Percentiles rank a stretch among this genome's conserved stretches.
These are phyloP conservation scores for Catostylus mosaicus DNA, from an alignment of 30 jellyfish, hydroid and myxozoan genomes.

Conservation along the genomic window DNA sequence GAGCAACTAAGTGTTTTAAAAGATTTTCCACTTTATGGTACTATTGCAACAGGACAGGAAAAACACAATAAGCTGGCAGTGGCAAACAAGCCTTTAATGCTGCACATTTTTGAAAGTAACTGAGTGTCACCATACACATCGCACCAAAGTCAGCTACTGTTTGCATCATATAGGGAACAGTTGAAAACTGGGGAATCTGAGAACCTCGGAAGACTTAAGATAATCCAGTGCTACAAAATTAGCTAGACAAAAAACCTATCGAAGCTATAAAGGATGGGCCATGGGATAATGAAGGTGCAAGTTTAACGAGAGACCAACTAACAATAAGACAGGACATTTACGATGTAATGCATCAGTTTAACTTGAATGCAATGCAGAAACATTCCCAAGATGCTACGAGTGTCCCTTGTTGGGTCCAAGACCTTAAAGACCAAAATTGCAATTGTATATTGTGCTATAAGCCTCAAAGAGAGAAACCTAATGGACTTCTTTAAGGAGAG, in stretches of 20 bases:
- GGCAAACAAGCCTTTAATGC: slow-evolving; percentile 46
- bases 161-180: slow-evolving; percentile 43
- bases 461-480: too few relatives aligned
- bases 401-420: too few relatives aligned
- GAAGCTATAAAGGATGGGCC: slow-evolving; percentile 46
- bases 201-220: slow-evolving; percentile 49
- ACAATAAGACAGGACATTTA: slow-evolving; percentile 39
- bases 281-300: slow-evolving; percentile 24
- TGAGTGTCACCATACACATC: background rate
- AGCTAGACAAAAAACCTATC: slow-evolving; percentile 30
- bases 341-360: slow-evolving; percentile 10
- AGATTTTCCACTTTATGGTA: slow-evolving; percentile 1
- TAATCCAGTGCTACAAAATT: slow-evolving; percentile 21
- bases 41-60: slow-evolving; percentile 62
- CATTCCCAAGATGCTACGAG: too few relatives aligned
- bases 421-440: too few relatives aligned
- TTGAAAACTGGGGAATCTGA: slow-evolving; percentile 28
- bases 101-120: slow-evolving; percentile 47
- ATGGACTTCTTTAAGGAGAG: too few relatives aligned
- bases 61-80: slow-evolving; percentile 22
- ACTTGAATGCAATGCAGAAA: background rate
- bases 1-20: background rate
- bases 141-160: slow-evolving; percentile 18
- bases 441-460: too few relatives aligned
- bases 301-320: slow-evolving; percentile 31